Evolutionary conservation across 1,140 invertebrate genomes (phyloP), one percentile per base, ranked within the genome.

Genomic region (Meloidogyne chitwoodi): DNA sequence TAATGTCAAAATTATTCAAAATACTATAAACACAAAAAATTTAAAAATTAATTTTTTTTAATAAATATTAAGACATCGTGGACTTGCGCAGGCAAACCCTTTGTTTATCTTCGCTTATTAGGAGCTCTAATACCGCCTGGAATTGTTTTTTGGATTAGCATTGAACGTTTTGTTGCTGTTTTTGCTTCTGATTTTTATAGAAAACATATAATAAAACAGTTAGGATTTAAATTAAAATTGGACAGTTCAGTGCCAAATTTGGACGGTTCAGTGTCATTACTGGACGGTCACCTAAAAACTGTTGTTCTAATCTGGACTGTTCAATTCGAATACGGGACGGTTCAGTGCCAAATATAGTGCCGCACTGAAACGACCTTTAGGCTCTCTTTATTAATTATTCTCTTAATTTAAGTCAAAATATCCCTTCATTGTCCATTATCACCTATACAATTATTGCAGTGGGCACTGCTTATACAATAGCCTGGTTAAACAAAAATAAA

Each of bases 121-220:
- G 79, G 79, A n/a, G 71, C 67, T 44, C 10, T 80, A 12, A 68
- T 80, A 24, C 72, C 79, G 0, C 78, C 79, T 22, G 77, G 67
- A 24, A 68, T 62, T 61, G 79, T 80, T 34, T 66, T 80, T 26
- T 80, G 80, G 79, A 80, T 80, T 26, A 74, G 79, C n/a, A 66
- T 80, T 41, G 79, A 80, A 65, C 65, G 79, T n/a, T 76, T 80
- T 16, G 26, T 80, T 19, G 80, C 79, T 61, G 68, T 80, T 22
- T 77, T 82, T 38, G 31, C 72, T 10, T 66, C 79, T 19, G 19
- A 78, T 3, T 72, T 82, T n/a, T 80, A 81, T 66, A 27, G 79
- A 24, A 68, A 66, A 19, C 31, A 81, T 44, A 48, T 79, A 26
- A 65, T 19, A 14, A 31, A 62, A 48, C 44, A 79, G 79, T 80